phyloP scores from a whole-genome alignment of 2,113 vertebrate species.

The Archilochus colubris region DNA sequence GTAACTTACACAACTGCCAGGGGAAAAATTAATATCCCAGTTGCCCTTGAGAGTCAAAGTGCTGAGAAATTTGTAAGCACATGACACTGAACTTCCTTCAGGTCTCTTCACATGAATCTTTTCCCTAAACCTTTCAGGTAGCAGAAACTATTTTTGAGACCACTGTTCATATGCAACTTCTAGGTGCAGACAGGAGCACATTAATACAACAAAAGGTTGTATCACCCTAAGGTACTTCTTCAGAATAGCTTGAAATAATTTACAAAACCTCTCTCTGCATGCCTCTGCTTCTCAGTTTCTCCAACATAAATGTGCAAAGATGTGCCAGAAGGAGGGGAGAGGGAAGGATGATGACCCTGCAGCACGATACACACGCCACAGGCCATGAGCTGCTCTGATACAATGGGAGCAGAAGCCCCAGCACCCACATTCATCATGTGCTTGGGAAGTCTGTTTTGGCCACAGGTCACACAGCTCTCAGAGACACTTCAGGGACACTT shows the following conservation, averaged over 20 bases:
- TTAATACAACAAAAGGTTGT: background rate
- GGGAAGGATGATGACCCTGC: background rate
- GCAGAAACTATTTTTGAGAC: background rate
- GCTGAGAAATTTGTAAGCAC: background rate
- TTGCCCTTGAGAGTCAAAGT: slow-evolving; percentile 3
- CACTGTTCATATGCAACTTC: background rate
- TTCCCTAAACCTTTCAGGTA: background rate
- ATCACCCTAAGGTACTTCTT: background rate
- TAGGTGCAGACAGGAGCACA: background rate
- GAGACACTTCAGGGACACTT: background rate
- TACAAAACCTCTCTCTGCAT: background rate
- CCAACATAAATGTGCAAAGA: background rate
- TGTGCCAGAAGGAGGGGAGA: background rate
- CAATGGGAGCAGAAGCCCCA: background rate
- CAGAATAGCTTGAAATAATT: background rate
- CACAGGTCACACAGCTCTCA: background rate
- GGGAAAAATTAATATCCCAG: background rate
- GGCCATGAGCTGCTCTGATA: background rate
- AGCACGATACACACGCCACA: background rate
- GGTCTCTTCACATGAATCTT: background rate
- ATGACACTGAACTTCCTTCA: background rate
- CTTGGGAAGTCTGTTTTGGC: background rate
- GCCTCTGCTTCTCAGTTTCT: background rate
- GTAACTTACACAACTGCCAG: background rate
- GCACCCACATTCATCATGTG: background rate